These are phyloP conservation scores for Agrilus planipennis DNA, from an alignment of 1,140 invertebrate genomes.

Conservation along the genomic window DNA sequence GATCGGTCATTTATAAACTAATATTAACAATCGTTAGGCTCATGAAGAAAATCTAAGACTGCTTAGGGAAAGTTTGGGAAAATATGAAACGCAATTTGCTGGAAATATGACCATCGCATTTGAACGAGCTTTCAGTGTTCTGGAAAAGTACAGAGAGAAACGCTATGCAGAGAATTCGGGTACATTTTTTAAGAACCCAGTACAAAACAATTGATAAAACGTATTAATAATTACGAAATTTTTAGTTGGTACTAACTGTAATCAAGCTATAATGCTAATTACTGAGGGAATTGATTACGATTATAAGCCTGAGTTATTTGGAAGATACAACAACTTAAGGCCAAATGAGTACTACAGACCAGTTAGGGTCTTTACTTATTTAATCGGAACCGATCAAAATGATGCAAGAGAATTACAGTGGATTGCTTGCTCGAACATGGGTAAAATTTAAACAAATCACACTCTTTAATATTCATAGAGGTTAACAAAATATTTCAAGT, in stretches of 20 bases:
- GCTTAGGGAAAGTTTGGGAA: slow-evolving; percentile 23
- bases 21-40: no score
- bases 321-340: slow-evolving; percentile 83
- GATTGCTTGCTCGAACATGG: slow-evolving; percentile 94
- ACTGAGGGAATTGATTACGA: slow-evolving; percentile 95
- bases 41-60: slow-evolving; percentile 32
- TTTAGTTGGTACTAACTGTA: no score
- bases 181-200: no score
- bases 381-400: slow-evolving; percentile 83
- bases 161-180: background rate
- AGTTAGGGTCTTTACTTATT: slow-evolving; percentile 93
- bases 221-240: no score
- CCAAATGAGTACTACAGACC: slow-evolving; percentile 64
- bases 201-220: no score
- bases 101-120: slow-evolving; percentile 23
- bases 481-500: no score
- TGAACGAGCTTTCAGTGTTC: slow-evolving; percentile 24
- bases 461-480: no score
- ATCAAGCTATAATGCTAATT: slow-evolving; percentile 96
- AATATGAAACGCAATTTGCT: slow-evolving; percentile 19
- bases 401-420: slow-evolving; percentile 78
- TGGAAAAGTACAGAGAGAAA: slow-evolving; percentile 17
- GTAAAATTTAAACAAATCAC: slow-evolving; percentile 31
- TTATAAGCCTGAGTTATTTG: slow-evolving; percentile 76
- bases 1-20: no score